phyloP scores from a whole-genome alignment of 1,140 invertebrate species.

The Dicyema japonicum region DNA sequence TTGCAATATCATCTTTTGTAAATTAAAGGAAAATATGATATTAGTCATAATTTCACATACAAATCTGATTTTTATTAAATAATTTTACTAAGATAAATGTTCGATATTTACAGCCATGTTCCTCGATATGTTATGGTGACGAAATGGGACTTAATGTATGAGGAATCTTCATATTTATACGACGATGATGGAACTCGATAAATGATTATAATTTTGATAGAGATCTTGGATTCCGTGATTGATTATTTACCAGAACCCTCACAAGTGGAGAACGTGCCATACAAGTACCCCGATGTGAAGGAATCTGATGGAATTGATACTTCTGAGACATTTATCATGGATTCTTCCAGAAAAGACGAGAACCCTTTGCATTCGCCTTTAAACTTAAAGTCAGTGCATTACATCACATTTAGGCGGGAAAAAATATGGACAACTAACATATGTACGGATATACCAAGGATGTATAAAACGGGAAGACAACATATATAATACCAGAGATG shows the following conservation, averaged over 20 bases:
- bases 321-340: slow-evolving; percentile 31
- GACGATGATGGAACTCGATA: too few species aligned
- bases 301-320: too few species aligned
- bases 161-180: too few species aligned
- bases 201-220: too few species aligned
- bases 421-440: slow-evolving; percentile 88
- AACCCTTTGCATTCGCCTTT: slow-evolving; percentile 60
- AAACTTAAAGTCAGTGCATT: slow-evolving; percentile 41
- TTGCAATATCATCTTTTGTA: too few species aligned
- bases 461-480: slow-evolving; percentile 43
- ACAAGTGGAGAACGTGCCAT: slow-evolving; percentile 56
- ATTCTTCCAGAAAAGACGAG: slow-evolving; percentile 31
- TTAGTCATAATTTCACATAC: too few species aligned
- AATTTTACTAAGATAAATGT: too few species aligned
- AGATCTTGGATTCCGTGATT: slow-evolving; percentile 63
- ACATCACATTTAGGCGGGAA: slow-evolving; percentile 29
- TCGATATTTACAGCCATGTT: too few species aligned
- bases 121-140: too few species aligned
- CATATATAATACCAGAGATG: slow-evolving; percentile 57
- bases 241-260: slow-evolving; percentile 67
- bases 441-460: slow-evolving; percentile 82
- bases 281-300: slow-evolving; percentile 16
- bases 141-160: too few species aligned
- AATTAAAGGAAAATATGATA: too few species aligned
- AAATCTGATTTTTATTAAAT: too few species aligned